Percentiles rank a stretch among this genome's conserved stretches.
Conservation (phyloP, 30 jellyfish, hydroid and myxozoan genomes). For the Aurelia aurita complex sp. Pacific region DNA sequence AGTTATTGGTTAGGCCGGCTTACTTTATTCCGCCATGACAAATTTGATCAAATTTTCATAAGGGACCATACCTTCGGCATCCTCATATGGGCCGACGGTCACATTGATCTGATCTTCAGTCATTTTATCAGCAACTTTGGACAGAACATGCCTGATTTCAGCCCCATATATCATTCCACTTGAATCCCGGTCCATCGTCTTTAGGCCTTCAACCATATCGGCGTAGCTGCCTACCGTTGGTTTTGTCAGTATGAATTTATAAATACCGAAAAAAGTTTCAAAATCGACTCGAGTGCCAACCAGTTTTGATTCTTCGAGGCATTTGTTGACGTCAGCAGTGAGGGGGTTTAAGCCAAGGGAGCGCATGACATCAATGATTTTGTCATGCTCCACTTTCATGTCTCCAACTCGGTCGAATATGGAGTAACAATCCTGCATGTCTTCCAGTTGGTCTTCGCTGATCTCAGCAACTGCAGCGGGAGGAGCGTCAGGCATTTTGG, state of each 20-base stretch:
- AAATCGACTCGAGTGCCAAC: slow-evolving; percentile 77
- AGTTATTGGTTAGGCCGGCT: not conserved
- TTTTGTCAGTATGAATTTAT: slow-evolving; percentile 49
- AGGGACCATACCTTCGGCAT: slow-evolving; percentile 66
- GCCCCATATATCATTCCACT: slow-evolving; percentile 79
- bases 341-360: slow-evolving; percentile 89
- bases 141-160: slow-evolving; percentile 78
- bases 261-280: slow-evolving; percentile 76
- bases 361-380: slow-evolving; percentile 74
- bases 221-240: slow-evolving; percentile 84
- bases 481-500: not conserved
- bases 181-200: slow-evolving; percentile 85
- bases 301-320: slow-evolving; percentile 69
- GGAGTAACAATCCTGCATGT: slow-evolving; percentile 80
- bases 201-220: slow-evolving; percentile 92
- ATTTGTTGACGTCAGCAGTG: slow-evolving; percentile 67
- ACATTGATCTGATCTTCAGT: slow-evolving; percentile 82
- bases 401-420: slow-evolving; percentile 86
- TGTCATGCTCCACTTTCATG: slow-evolving; percentile 62
- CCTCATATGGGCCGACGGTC: slow-evolving; percentile 72
- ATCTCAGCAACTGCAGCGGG: slow-evolving; percentile 23
- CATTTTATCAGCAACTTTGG: slow-evolving; percentile 85
- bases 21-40: slow-evolving; percentile 67
- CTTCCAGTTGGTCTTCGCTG: slow-evolving; percentile 78
- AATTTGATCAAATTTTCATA: slow-evolving; percentile 72